Evolutionary conservation across 2,888 invertebrate species (phyloP).

Genomic region (Phorcus lineatus): DNA sequence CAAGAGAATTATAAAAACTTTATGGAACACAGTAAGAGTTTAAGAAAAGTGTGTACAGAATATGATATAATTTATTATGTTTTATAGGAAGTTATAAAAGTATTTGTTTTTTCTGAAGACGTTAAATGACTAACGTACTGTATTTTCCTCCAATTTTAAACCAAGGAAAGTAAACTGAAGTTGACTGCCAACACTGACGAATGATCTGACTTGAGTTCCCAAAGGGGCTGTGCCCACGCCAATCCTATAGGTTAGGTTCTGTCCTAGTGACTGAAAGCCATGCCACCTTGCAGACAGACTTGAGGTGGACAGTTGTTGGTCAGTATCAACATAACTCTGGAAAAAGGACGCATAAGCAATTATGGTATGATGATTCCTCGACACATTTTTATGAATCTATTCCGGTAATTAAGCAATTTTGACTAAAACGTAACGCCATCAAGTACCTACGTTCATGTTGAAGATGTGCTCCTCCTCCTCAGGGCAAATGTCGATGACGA

Average conservation of each 20-base stretch:
- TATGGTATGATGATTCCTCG: too few relatives aligned
- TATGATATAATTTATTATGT: too few relatives aligned
- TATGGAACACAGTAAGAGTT: too few relatives aligned
- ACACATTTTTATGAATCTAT: too few relatives aligned
- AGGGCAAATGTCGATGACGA: constrained; percentile 34
- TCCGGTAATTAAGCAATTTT: too few relatives aligned
- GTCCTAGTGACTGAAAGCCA: constrained; percentile 50
- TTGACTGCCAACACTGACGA: constrained; percentile 19
- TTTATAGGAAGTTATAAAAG: too few relatives aligned
- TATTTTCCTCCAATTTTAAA: constrained; percentile 31
- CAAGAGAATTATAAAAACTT: too few relatives aligned
- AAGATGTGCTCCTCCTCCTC: constrained; percentile 18
- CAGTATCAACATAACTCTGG: constrained; percentile 31
- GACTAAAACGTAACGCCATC: too few relatives aligned
- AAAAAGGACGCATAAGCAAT: too few relatives aligned
- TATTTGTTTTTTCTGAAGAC: too few relatives aligned
- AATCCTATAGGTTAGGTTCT: constrained; percentile 43
- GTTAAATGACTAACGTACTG: constrained; percentile 25
- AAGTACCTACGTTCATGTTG: constrained; percentile 18
- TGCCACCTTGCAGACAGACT: constrained; percentile 46
- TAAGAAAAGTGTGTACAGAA: too few relatives aligned
- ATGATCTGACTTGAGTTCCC: constrained; percentile 36
- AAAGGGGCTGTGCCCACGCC: constrained; percentile 42
- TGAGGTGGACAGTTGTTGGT: constrained; percentile 38
- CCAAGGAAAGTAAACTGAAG: constrained; percentile 35